Evolutionary conservation across 2,113 vertebrate species (phyloP).

Genomic region (Vimba vimba): DNA sequence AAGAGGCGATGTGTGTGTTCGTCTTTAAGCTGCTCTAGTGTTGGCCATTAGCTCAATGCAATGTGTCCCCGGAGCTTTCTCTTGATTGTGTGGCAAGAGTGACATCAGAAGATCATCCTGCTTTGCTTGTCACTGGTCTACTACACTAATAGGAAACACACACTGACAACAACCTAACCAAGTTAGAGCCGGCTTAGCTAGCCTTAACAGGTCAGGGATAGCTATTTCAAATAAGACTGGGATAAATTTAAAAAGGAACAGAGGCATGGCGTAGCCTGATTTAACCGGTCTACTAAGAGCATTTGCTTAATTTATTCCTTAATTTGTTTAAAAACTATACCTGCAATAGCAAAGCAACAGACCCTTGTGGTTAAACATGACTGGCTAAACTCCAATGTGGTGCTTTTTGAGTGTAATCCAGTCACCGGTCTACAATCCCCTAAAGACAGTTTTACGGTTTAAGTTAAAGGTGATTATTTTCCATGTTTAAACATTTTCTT

Average conservation of each 20-base stretch:
- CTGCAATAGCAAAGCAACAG: background rate
- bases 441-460: background rate
- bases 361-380: background rate
- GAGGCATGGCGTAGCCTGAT: conserved; percentile 21
- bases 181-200: conserved; percentile 8
- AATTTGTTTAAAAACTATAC: background rate
- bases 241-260: conserved; percentile 20
- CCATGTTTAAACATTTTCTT: background rate
- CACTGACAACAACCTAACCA: conserved; percentile 6
- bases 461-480: background rate
- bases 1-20: background rate
- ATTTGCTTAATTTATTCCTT: background rate
- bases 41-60: conserved; percentile 57
- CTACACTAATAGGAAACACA: conserved; percentile 7
- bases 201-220: background rate
- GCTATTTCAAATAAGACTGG: conserved; percentile 22
- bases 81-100: conserved; percentile 37
- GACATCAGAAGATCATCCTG: conserved; percentile 44
- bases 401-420: conserved; percentile 8
- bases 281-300: conserved; percentile 48
- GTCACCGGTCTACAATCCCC: background rate
- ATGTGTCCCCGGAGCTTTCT: conserved; percentile 30
- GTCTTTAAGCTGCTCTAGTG: conserved; percentile 4
- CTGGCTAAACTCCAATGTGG: background rate
- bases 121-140: conserved; percentile 21